Percentiles rank a stretch among this genome's conserved stretches.
phyloP scores from a whole-genome alignment of 2,888 invertebrate species.

The Melipona beecheii region DNA sequence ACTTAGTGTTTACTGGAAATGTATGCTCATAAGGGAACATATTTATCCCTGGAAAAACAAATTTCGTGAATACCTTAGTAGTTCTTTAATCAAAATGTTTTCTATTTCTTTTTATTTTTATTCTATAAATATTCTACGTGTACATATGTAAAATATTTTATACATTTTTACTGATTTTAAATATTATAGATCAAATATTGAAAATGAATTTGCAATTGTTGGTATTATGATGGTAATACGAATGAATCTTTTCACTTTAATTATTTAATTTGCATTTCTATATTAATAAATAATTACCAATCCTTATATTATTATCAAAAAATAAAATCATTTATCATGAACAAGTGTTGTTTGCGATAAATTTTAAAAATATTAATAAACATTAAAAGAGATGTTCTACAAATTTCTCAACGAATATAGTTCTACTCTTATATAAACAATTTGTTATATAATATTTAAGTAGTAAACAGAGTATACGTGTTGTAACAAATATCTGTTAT shows the following conservation, averaged over 20 bases:
- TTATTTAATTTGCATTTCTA: constrained; percentile 6
- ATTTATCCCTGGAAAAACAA: constrained; percentile 38
- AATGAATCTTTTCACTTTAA: neutral
- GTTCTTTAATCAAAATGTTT: neutral
- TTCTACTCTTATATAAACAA: constrained; percentile 7
- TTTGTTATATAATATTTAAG: constrained; percentile 12
- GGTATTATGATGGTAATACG: neutral
- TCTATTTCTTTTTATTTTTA: neutral
- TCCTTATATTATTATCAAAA: neutral
- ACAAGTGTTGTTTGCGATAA: neutral
- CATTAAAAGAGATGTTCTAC: neutral
- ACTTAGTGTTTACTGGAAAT: constrained; percentile 49
- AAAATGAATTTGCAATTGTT: neutral
- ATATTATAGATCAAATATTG: neutral
- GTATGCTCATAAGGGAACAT: constrained; percentile 36
- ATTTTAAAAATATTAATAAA: neutral
- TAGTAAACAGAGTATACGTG: neutral
- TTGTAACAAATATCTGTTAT: neutral
- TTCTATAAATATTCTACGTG: neutral
- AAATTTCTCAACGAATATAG: neutral
- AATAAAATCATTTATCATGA: neutral
- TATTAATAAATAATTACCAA: neutral
- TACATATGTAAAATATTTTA: no score
- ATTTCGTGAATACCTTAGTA: neutral
- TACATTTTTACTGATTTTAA: no score